A percentile compares a stretch with the other conserved stretches of the same genome.
phyloP scores from a whole-genome alignment of 2,888 invertebrate genomes.

The Lasioglossum calceatum region DNA sequence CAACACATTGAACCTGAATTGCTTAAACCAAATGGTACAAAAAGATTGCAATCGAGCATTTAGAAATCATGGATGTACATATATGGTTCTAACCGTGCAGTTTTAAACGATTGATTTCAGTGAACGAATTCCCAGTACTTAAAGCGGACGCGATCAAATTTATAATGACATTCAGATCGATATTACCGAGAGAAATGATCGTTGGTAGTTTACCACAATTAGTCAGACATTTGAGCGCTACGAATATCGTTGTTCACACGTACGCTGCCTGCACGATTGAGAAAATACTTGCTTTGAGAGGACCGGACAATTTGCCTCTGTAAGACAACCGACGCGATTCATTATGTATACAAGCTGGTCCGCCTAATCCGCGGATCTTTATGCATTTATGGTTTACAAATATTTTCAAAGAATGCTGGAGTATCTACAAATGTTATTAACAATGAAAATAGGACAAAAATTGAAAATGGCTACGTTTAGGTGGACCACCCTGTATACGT shows the following conservation, averaged over 20 bases:
- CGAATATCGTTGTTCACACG: conserved; percentile 95
- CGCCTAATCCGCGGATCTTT: too few species aligned
- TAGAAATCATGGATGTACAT: background rate
- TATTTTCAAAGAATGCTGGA: too few species aligned
- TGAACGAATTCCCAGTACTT: conserved; percentile 94
- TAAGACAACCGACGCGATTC: conserved; percentile 81
- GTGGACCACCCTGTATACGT: background rate
- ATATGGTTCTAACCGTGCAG: background rate
- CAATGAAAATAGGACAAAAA: too few species aligned
- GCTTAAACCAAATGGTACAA: conserved; percentile 88
- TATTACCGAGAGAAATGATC: conserved; percentile 93
- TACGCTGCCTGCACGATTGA: conserved; percentile 98
- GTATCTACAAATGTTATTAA: too few species aligned
- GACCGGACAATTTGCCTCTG: conserved; percentile 86
- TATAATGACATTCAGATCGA: conserved; percentile 96
- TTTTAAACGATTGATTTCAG: conserved; percentile 85
- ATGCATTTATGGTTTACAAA: too few species aligned
- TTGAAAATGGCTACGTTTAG: too few species aligned
- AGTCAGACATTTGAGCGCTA: conserved; percentile 90
- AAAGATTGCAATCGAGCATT: background rate
- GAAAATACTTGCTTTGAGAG: conserved; percentile 92
- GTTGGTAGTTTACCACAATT: conserved; percentile 91
- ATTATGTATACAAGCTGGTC: background rate
- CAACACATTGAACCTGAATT: conserved; percentile 95
- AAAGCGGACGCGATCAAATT: conserved; percentile 99